Conservation (phyloP, 1,140 invertebrate species). For the Rhopalosiphum maidis region DNA sequence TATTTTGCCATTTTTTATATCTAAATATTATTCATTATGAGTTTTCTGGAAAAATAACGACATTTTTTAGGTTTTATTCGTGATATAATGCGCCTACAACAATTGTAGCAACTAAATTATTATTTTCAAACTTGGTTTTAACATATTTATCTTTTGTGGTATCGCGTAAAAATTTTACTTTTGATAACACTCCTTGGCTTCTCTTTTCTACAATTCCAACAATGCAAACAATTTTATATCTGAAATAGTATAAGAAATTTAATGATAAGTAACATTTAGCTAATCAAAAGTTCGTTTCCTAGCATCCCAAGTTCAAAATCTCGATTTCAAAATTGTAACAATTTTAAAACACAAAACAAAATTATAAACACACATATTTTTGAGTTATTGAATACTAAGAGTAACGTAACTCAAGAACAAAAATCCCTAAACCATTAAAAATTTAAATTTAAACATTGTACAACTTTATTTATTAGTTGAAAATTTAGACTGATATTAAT, state of each 20-base stretch:
- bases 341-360: background rate
- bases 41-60: background rate
- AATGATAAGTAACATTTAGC: background rate
- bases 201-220: conserved; percentile 63
- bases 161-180: conserved; percentile 63
- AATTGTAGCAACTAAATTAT: conserved; percentile 13
- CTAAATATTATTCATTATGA: too few species aligned
- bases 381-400: background rate
- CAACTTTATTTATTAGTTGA: background rate
- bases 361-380: background rate
- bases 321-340: background rate
- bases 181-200: conserved; percentile 62
- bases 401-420: background rate
- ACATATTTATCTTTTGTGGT: conserved; percentile 62
- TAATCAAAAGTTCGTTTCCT: background rate
- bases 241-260: conserved; percentile 58
- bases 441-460: background rate
- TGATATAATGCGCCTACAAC: conserved; percentile 14
- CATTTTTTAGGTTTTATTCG: background rate
- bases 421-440: background rate
- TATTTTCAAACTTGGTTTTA: conserved; percentile 34
- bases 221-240: conserved; percentile 63
- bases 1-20: too few species aligned
- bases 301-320: background rate
- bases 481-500: background rate